These are phyloP conservation scores for Abrostola triplasia DNA, from an alignment of 2,888 invertebrate genomes.

Conservation along the genomic window DNA sequence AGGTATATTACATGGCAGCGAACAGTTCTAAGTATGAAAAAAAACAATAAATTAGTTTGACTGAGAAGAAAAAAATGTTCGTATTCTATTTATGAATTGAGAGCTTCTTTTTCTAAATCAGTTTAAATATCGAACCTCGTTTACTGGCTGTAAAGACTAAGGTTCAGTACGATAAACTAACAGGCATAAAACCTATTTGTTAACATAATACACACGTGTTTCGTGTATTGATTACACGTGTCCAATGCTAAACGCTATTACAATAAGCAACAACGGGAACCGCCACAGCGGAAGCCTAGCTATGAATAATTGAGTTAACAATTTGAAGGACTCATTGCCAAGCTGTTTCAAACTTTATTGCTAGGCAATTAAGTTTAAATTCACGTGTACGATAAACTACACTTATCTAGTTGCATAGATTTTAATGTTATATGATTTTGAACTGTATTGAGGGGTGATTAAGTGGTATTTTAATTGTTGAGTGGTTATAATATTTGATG, in stretches of 20 bases:
- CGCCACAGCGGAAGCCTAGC: slow-evolving; percentile 33
- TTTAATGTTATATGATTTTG: slow-evolving; percentile 19
- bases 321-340: slow-evolving; percentile 16
- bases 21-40: too few relatives aligned
- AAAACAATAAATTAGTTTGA: too few relatives aligned
- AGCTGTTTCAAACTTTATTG: slow-evolving; percentile 21
- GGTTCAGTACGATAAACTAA: slow-evolving; percentile 8
- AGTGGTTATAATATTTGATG: slow-evolving; percentile 8
- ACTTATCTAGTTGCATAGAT: slow-evolving; percentile 17
- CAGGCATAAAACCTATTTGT: slow-evolving; percentile 22
- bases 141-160: not conserved
- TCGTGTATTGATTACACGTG: slow-evolving; percentile 48
- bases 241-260: slow-evolving; percentile 21
- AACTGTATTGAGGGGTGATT: slow-evolving; percentile 1
- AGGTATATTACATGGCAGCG: too few relatives aligned
- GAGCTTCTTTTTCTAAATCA: too few relatives aligned
- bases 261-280: slow-evolving; percentile 26
- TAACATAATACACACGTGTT: slow-evolving; percentile 26
- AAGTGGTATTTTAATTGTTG: slow-evolving; percentile 11
- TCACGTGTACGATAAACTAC: slow-evolving; percentile 1
- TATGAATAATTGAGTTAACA: slow-evolving; percentile 54
- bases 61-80: too few relatives aligned
- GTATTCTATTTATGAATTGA: too few relatives aligned
- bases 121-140: too few relatives aligned
- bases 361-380: slow-evolving; percentile 5